phyloP scores from a whole-genome alignment of 1,140 invertebrate genomes.

The Brachionus koreanus region DNA sequence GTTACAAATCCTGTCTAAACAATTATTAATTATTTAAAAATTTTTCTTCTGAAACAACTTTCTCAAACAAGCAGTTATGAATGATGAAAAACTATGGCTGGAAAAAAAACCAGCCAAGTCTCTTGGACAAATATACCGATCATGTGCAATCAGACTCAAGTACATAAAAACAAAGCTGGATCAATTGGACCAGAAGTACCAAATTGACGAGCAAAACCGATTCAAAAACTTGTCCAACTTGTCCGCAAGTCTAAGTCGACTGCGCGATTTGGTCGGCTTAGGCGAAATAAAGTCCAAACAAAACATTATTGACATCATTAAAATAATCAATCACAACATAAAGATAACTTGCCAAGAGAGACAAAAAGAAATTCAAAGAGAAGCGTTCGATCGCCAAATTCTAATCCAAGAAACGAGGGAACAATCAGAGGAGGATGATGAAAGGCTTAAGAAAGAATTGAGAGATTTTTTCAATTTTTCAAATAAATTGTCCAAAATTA shows the following conservation, averaged over 20 bases:
- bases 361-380: neutral
- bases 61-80: neutral
- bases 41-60: no score
- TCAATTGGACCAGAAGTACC: neutral
- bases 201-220: neutral
- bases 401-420: neutral
- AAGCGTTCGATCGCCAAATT: neutral
- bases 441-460: neutral
- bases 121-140: neutral
- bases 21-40: neutral
- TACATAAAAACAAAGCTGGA: neutral
- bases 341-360: neutral
- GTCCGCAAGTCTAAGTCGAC: neutral
- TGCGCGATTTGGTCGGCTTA: neutral
- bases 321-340: neutral
- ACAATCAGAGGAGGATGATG: neutral
- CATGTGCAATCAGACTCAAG: neutral
- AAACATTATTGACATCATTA: neutral
- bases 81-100: neutral
- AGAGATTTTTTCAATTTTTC: neutral
- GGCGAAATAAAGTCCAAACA: neutral
- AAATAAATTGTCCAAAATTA: neutral
- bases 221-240: neutral
- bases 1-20: slow-evolving; percentile 17
- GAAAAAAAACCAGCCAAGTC: neutral